Base-by-base conservation (phyloP, 2,888 invertebrate species). In the Thereva nobilitata region DNA sequence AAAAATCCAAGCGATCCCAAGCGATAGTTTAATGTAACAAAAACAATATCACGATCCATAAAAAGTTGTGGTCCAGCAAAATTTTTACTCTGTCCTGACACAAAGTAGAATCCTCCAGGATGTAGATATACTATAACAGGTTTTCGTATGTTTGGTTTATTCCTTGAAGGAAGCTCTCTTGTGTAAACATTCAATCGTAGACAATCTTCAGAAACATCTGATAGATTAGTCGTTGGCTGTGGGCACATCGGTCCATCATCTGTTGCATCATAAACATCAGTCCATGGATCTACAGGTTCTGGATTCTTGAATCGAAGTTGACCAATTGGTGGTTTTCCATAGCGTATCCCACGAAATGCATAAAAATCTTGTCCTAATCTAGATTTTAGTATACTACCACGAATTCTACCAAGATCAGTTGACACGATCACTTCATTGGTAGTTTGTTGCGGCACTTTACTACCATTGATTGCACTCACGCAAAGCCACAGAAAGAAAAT, bases 121-220 rank as follows among this genome's bases (percentile, higher is more conserved):
- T 88, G 88, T 70, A 89, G 83, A 76, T 82, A 86, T 1, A 88
- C 83, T 2, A 89, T 76, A 1, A 89, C 88, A 0, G 89, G 86
- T 12, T 6, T 10, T 9, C 59, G 50, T 0, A 68, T 66, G 41
- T 41, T 38, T 0, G 23, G 12, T n/a, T 64, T 5, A 35, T 57
- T 44, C n/a, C 5, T 4, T 47, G 10, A 35, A 23, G 23, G 47
- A 35, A 37, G 12, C 57, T 71, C 76, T 42, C 80, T 83, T 0
- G 83, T 80, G 68, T 84, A 85, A 12, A 86, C 81, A 73, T 85
- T 85, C 4, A 85, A 73, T 47, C 80, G 78, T 9, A 86, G 78
- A 71, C 86, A 86, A 73, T 86, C 84, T 73, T 85, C 85, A 3
- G 82, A 81, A 23, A 23, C 23, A 47, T 12, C 23, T 12, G 47